phyloP scores from a whole-genome alignment of 53 echinoderm and acorn worm species.

The Stichopus horrens region DNA sequence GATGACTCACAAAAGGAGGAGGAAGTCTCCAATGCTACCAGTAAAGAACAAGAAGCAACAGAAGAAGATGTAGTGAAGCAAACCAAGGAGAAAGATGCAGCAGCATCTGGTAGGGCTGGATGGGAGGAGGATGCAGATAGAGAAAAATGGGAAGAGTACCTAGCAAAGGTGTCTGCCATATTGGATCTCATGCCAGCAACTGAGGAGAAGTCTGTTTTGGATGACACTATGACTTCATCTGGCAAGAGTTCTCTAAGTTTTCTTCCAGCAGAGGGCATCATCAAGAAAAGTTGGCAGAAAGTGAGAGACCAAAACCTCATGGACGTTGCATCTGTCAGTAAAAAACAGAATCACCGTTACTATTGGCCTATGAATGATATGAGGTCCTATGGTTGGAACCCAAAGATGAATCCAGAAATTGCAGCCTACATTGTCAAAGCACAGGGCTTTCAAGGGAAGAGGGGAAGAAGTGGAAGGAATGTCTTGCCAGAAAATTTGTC shows the following conservation, averaged over 20 bases:
- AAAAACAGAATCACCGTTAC: background rate
- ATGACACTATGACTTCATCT: background rate
- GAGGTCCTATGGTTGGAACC: background rate
- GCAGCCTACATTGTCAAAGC: background rate
- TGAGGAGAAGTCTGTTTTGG: background rate
- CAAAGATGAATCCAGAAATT: background rate
- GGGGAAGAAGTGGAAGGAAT: background rate
- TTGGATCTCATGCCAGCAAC: background rate
- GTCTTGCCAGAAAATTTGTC: background rate
- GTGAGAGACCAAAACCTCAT: background rate
- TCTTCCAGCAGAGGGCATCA: conserved; percentile 1
- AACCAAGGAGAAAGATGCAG: background rate
- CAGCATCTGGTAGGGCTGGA: background rate
- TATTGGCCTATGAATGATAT: conserved; percentile 17
- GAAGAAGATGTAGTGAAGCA: background rate
- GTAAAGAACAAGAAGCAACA: background rate
- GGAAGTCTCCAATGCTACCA: too few species aligned
- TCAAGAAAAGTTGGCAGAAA: conserved; percentile 13
- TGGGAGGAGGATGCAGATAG: background rate
- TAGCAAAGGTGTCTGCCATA: background rate
- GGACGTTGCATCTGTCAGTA: background rate
- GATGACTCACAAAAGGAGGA: background rate
- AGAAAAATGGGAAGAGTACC: background rate
- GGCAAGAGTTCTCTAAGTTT: background rate
- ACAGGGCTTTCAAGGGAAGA: background rate